Evolutionary conservation across 1,140 invertebrate genomes (phyloP).

Genomic region (Ylistrum balloti): DNA sequence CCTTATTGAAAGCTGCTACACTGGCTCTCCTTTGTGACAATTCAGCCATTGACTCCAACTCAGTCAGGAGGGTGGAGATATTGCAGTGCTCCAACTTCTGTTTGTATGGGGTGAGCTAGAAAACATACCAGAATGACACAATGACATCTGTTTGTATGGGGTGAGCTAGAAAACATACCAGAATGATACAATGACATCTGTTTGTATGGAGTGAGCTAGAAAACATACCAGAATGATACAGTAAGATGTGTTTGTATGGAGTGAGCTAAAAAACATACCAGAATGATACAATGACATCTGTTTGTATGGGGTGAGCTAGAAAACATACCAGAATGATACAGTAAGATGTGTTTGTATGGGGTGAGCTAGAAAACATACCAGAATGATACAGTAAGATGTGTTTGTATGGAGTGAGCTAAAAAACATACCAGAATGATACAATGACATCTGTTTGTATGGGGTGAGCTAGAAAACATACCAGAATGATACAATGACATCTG

Average conservation of each 20-base stretch:
- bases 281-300: background rate
- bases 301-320: background rate
- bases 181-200: background rate
- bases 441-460: background rate
- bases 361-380: constrained; percentile 64
- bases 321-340: background rate
- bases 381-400: background rate
- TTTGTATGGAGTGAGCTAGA: background rate
- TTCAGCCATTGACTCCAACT: constrained; percentile 63
- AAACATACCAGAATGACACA: background rate
- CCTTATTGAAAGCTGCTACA: constrained; percentile 75
- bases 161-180: background rate
- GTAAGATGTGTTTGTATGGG: constrained; percentile 57
- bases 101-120: constrained; percentile 70
- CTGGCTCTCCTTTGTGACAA: constrained; percentile 64
- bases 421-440: background rate
- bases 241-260: background rate
- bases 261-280: background rate
- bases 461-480: background rate
- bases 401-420: background rate
- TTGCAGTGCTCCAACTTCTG: constrained; percentile 76
- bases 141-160: background rate
- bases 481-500: constrained; percentile 45
- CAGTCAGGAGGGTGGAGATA: constrained; percentile 67
- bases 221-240: constrained; percentile 11